Percentiles rank a stretch among this genome's conserved stretches.
Conservation (phyloP, 2,888 invertebrate species). For the Tipula vernalis region DNA sequence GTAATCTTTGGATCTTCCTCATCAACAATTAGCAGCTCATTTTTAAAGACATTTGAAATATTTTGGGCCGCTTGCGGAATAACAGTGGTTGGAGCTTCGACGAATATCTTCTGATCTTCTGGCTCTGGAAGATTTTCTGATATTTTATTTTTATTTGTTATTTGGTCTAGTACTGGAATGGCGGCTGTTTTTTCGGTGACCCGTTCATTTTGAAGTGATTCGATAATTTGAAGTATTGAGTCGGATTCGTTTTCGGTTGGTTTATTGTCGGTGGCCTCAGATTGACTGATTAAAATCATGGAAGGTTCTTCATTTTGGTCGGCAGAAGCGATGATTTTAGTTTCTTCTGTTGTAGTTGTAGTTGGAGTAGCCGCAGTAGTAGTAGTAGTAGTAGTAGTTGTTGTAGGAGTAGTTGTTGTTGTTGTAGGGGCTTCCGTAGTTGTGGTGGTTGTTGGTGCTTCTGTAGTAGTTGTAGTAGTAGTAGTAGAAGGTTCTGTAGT, state of each 20-base stretch:
- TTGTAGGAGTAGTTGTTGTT: conserved; percentile 12
- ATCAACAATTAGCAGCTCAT: conserved; percentile 25
- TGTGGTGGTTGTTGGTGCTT: conserved; percentile 17
- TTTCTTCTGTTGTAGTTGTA: conserved; percentile 8
- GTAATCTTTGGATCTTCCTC: conserved; percentile 24
- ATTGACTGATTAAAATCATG: background rate
- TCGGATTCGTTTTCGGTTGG: background rate
- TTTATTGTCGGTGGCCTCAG: background rate
- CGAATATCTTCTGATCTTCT: conserved; percentile 4
- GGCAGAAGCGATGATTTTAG: background rate
- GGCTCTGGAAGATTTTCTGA: background rate
- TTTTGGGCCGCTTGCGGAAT: background rate
- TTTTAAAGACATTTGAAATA: conserved; percentile 21
- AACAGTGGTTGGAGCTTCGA: background rate
- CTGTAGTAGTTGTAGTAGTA: conserved; percentile 13
- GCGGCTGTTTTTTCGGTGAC: background rate
- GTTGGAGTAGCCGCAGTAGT: background rate
- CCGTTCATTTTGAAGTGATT: conserved; percentile 11
- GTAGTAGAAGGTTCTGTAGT: conserved; percentile 19
- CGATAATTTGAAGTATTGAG: conserved; percentile 15
- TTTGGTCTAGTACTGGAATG: background rate
- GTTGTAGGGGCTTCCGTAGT: conserved; percentile 19
- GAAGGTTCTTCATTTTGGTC: background rate
- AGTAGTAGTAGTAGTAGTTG: conserved; percentile 11
- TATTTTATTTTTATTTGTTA: background rate